Evolutionary conservation across 2,888 invertebrate species (phyloP).

Genomic region (Sericinus montela): DNA sequence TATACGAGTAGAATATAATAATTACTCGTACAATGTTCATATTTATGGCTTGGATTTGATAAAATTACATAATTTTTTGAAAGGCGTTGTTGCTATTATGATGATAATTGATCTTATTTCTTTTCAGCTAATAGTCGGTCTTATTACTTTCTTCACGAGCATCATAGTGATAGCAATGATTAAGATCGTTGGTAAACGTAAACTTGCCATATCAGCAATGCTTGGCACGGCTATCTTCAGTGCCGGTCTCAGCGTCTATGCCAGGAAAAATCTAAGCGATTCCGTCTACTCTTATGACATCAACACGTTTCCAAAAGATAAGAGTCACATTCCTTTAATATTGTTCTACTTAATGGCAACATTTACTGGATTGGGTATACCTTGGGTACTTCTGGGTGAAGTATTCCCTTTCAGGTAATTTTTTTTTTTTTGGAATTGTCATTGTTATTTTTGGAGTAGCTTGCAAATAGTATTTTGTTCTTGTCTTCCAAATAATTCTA

Average conservation of each 20-base stretch:
- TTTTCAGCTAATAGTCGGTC: constrained; percentile 63
- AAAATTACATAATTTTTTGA: no score
- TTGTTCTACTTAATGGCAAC: constrained; percentile 58
- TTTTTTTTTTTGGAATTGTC: background rate
- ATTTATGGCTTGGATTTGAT: no score
- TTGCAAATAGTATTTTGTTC: no score
- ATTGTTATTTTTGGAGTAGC: no score
- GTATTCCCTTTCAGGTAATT: constrained; percentile 78
- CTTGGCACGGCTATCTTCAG: constrained; percentile 56
- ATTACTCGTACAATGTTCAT: no score
- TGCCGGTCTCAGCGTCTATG: constrained; percentile 64
- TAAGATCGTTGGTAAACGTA: constrained; percentile 67
- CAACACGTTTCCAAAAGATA: constrained; percentile 52
- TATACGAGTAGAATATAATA: no score
- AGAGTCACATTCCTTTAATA: constrained; percentile 56
- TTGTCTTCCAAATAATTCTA: no score
- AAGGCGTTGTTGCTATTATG: no score
- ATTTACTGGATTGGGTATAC: constrained; percentile 62
- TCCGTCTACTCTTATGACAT: constrained; percentile 65
- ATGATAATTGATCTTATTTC: no score
- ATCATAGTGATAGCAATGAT: constrained; percentile 58
- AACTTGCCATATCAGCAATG: constrained; percentile 62
- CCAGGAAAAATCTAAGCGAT: constrained; percentile 43
- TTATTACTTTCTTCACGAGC: constrained; percentile 62
- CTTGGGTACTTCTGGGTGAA: constrained; percentile 79